Conservation (phyloP, 2,113 vertebrate species). For the Phoxinus phoxinus region DNA sequence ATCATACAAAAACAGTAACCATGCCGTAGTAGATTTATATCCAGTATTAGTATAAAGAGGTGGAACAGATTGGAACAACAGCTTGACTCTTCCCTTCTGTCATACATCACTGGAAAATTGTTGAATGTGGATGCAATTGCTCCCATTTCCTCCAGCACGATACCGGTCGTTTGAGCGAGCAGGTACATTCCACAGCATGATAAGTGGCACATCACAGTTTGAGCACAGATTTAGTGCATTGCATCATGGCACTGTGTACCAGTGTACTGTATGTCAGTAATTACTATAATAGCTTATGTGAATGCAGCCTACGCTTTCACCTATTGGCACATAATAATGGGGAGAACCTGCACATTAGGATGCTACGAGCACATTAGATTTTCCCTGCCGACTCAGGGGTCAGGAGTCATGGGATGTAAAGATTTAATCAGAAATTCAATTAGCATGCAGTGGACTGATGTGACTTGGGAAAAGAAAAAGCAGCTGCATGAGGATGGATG, state of each 20-base stretch:
- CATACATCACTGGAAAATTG: slow-evolving; percentile 4
- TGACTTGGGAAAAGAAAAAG: background rate
- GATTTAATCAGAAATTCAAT: slow-evolving; percentile 26
- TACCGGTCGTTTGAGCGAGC: slow-evolving; percentile 3
- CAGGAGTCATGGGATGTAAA: slow-evolving; percentile 26
- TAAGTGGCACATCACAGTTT: background rate
- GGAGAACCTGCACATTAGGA: background rate
- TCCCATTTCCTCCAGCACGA: slow-evolving; percentile 7
- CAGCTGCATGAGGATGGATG: background rate
- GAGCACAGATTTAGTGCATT: background rate
- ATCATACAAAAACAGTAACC: background rate
- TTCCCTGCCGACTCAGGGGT: background rate
- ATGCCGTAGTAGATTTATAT: slow-evolving; percentile 25
- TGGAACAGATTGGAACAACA: slow-evolving; percentile 38
- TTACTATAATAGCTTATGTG: background rate
- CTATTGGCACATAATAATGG: background rate
- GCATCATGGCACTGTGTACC: background rate
- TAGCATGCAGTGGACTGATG: background rate
- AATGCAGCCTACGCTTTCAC: background rate
- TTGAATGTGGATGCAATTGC: slow-evolving; percentile 43
- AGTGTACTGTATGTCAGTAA: slow-evolving; percentile 14
- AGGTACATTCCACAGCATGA: slow-evolving; percentile 8
- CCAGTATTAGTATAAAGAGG: slow-evolving; percentile 31
- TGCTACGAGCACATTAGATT: slow-evolving; percentile 23
- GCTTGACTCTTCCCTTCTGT: slow-evolving; percentile 24